Conservation (phyloP, 2,888 invertebrate species). For the Leptinotarsa juncta region DNA sequence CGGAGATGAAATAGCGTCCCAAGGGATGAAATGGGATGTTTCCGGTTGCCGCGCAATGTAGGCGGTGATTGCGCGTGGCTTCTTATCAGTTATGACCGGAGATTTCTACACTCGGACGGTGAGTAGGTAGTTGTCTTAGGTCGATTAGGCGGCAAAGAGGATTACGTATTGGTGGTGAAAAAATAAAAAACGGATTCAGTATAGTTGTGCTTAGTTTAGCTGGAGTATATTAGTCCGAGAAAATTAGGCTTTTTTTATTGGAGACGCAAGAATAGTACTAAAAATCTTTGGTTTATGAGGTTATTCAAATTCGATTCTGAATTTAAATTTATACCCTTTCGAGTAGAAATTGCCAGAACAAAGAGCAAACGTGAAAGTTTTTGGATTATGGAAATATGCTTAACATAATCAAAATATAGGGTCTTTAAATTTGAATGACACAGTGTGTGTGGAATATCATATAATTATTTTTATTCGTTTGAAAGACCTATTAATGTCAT, state of each 20-base stretch:
- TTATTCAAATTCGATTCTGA: too few species aligned
- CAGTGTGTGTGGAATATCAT: too few species aligned
- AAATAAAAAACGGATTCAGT: not conserved
- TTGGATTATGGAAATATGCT: too few species aligned
- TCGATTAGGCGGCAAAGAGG: not conserved
- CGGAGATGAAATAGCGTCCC: slow-evolving; percentile 7
- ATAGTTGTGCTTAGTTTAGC: not conserved
- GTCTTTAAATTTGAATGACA: too few species aligned
- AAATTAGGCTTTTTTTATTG: not conserved
- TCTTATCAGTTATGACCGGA: slow-evolving; percentile 55
- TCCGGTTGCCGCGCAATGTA: slow-evolving; percentile 45
- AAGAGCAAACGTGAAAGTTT: too few species aligned
- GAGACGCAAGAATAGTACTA: too few species aligned
- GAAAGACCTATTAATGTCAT: too few species aligned
- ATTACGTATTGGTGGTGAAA: not conserved
- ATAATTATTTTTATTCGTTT: too few species aligned
- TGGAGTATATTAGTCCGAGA: not conserved
- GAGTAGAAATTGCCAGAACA: too few species aligned
- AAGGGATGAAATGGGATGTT: slow-evolving; percentile 17
- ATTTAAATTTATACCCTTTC: too few species aligned
- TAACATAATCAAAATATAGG: too few species aligned
- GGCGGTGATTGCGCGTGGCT: slow-evolving; percentile 26
- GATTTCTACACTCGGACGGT: slow-evolving; percentile 62
- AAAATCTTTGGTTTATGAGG: too few species aligned
- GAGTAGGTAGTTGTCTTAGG: slow-evolving; percentile 41